Evolutionary conservation across 2,797 vertebrate species (phyloP).

Genomic region (Fistularia tabacaria): DNA sequence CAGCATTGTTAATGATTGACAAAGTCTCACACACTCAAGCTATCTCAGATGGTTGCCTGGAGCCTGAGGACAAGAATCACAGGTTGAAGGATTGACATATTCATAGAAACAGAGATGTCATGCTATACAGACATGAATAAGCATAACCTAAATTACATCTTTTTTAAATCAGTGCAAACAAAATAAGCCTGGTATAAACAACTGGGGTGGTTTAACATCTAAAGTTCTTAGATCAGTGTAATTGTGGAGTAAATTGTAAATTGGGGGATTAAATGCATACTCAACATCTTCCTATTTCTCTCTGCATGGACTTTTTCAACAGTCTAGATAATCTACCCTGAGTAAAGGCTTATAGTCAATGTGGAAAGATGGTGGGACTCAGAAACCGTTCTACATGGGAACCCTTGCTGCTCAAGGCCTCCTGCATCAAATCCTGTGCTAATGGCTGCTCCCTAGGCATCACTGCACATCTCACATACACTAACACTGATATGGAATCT

Average conservation of each 20-base stretch:
- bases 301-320: slow-evolving; percentile 9
- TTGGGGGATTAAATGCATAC: slow-evolving; percentile 43
- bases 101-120: too few species aligned
- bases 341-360: not conserved
- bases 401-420: slow-evolving; percentile 87
- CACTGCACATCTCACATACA: slow-evolving; percentile 85
- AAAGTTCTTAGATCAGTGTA: slow-evolving; percentile 3
- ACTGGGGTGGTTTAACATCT: not conserved
- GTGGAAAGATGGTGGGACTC: slow-evolving; percentile 85
- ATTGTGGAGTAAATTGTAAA: slow-evolving; percentile 39
- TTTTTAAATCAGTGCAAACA: slow-evolving; percentile 9
- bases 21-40: slow-evolving; percentile 36
- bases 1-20: slow-evolving; percentile 74
- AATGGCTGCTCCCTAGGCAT: slow-evolving; percentile 89
- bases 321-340: not conserved
- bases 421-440: slow-evolving; percentile 88
- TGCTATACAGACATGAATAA: too few species aligned
- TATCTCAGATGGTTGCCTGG: slow-evolving; percentile 57
- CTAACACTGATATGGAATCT: slow-evolving; percentile 81
- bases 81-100: not conserved
- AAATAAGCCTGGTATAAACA: not conserved
- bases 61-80: not conserved
- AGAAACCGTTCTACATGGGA: slow-evolving; percentile 87
- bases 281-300: slow-evolving; percentile 30
- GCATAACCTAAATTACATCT: too few species aligned